These are phyloP conservation scores for Drosophila equinoxialis DNA, from an alignment of 1,140 invertebrate species.

Conservation along the genomic window DNA sequence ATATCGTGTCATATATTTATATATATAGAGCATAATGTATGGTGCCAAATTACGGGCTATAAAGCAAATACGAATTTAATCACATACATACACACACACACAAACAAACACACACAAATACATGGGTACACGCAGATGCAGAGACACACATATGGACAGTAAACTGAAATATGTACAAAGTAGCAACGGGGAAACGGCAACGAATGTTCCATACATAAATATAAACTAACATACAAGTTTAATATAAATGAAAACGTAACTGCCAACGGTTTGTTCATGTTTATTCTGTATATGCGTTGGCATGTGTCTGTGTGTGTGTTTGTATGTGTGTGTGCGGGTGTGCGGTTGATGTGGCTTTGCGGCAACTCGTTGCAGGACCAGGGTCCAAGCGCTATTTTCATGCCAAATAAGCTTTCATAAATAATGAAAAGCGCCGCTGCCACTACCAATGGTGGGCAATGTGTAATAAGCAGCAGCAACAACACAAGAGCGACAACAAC, in stretches of 20 bases:
- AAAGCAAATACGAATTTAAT: slow-evolving; percentile 67
- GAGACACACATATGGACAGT: slow-evolving; percentile 1
- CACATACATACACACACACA: slow-evolving; percentile 28
- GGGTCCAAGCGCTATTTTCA: slow-evolving; percentile 42
- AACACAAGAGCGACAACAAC: slow-evolving; percentile 29
- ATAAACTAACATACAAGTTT: slow-evolving; percentile 53
- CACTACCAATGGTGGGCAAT: slow-evolving; percentile 42
- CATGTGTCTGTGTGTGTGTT: not conserved
- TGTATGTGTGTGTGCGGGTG: slow-evolving; percentile 13
- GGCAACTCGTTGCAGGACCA: slow-evolving; percentile 30
- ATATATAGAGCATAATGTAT: slow-evolving; percentile 38
- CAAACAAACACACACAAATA: slow-evolving; percentile 4
- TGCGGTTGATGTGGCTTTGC: slow-evolving; percentile 30
- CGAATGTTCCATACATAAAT: slow-evolving; percentile 36
- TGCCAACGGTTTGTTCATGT: slow-evolving; percentile 14
- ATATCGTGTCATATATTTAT: not conserved
- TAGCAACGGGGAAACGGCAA: slow-evolving; percentile 1
- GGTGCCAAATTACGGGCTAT: slow-evolving; percentile 50
- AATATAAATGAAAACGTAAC: slow-evolving; percentile 50
- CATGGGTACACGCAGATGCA: not conserved
- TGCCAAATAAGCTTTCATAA: slow-evolving; percentile 75
- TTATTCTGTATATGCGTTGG: not conserved
- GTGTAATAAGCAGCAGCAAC: slow-evolving; percentile 51
- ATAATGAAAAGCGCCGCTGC: slow-evolving; percentile 66
- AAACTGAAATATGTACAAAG: slow-evolving; percentile 21